Base-by-base conservation (phyloP, 2,797 vertebrate species). In the Rousettus madagascariensis region DNA sequence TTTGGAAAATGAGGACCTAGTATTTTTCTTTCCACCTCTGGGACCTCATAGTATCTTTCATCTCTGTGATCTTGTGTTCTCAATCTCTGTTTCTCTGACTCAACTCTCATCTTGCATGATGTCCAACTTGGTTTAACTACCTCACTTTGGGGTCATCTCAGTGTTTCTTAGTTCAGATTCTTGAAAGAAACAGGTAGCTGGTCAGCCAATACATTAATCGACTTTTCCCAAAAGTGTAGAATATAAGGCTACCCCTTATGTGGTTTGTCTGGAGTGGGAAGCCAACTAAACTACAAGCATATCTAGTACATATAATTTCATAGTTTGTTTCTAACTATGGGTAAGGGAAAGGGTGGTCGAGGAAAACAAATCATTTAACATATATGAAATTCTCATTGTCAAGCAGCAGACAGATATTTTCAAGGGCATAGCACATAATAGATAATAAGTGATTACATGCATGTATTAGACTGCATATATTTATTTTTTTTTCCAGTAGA, bases 391-490 rank as follows among this genome's bases (percentile, higher is more conserved):
- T 72, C 51, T 51, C 63, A 30, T 84, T 87, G 49, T 72, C 86
- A 79, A 55, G 26, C 17, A n/a, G 16, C 17, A 87, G 33, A 59
- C 55, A 77, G 13, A 43, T 65, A 89, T 77, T 96, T 77, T 78
- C 43, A 88, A 96, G 78, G 57, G 26, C 57, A 63, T 24, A 55
- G 49, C 86, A 63, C 26, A 87, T 86, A 24, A 28, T 79, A 66
- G 49, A 4, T 87, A 55, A 85, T 85, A 87, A 94, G 61, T 92
- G 63, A 68, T 94, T 80, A 85, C 75, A 66, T 87, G 41, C 22
- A 28, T 63, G 24, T 82, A 43, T 88, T 74, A 74, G 43, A 28
- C 72, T 80, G n/a, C 12, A 71, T 80, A 7, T 69, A 19, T 85
- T 88, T 88, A 75, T 41, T 84, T 95, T 79, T 79, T 19, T 63